Conservation (phyloP, 2,113 vertebrate genomes). For the Piliocolobus tephrosceles region DNA sequence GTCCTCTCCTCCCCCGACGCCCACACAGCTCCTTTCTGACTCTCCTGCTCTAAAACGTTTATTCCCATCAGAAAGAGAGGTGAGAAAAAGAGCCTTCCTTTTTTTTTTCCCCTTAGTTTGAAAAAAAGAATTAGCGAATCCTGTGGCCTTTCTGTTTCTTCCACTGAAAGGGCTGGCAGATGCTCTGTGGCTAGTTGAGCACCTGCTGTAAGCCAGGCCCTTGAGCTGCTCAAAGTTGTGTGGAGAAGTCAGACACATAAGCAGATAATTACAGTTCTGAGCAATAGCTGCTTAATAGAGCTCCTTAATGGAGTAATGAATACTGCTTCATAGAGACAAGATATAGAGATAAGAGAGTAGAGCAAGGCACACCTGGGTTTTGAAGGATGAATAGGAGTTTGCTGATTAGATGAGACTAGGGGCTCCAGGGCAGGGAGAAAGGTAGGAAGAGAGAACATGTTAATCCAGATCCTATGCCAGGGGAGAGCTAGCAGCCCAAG, state of each 20-base stretch:
- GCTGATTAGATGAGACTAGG: neutral
- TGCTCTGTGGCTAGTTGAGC: neutral
- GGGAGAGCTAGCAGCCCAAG: neutral
- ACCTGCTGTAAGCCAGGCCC: neutral
- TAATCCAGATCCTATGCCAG: neutral
- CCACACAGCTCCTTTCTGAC: fast-evolving
- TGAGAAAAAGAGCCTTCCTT: neutral
- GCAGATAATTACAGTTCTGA: neutral
- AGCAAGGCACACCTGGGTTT: neutral
- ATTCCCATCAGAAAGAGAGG: neutral
- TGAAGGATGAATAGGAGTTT: constrained; percentile 32
- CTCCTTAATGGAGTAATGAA: neutral
- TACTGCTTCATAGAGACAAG: neutral
- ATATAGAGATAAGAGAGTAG: neutral
- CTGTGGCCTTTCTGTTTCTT: neutral
- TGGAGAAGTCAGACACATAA: neutral
- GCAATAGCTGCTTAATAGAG: neutral
- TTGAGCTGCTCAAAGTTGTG: neutral
- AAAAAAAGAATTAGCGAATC: neutral
- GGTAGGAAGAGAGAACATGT: neutral
- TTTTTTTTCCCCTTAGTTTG: neutral
- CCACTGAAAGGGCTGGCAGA: neutral
- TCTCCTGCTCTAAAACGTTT: neutral
- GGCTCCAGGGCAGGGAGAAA: neutral
- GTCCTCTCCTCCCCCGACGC: neutral